Conservation (phyloP, 2,113 vertebrate genomes). For the Pituophis catenifer region DNA sequence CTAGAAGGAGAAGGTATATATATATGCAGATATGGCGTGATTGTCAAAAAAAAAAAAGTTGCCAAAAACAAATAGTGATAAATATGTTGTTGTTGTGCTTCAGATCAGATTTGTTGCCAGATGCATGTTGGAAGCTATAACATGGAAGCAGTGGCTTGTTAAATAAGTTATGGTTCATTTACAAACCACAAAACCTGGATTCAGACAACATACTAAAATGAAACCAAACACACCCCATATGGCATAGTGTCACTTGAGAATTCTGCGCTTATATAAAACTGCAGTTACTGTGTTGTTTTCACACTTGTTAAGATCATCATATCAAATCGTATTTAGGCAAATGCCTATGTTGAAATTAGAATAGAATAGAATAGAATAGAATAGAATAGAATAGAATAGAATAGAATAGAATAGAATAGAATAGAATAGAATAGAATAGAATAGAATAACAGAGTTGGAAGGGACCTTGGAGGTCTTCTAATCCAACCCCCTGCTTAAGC, state of each 20-base stretch:
- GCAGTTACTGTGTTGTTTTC: not conserved
- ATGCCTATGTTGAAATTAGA: not conserved
- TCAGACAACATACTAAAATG: not conserved
- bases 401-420: too few species aligned
- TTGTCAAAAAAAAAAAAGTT: not conserved
- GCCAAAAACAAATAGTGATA: slow-evolving; percentile 27
- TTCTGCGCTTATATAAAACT: not conserved
- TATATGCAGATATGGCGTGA: not conserved
- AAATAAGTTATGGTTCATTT: not conserved
- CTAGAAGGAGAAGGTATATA: not conserved
- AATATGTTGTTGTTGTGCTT: not conserved
- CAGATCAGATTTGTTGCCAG: not conserved
- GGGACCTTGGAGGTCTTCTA: too few species aligned
- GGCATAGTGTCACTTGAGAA: not conserved
- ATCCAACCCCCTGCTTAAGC: too few species aligned
- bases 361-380: too few species aligned
- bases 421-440: too few species aligned
- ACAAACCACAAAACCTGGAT: not conserved
- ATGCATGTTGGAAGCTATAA: not conserved
- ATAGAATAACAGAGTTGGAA: too few species aligned
- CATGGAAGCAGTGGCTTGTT: not conserved
- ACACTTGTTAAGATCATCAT: not conserved
- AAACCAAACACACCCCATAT: not conserved
- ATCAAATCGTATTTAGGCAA: not conserved
- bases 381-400: too few species aligned